Evolutionary conservation across 2,888 invertebrate species (phyloP).

Genomic region (Byasa hedistus): DNA sequence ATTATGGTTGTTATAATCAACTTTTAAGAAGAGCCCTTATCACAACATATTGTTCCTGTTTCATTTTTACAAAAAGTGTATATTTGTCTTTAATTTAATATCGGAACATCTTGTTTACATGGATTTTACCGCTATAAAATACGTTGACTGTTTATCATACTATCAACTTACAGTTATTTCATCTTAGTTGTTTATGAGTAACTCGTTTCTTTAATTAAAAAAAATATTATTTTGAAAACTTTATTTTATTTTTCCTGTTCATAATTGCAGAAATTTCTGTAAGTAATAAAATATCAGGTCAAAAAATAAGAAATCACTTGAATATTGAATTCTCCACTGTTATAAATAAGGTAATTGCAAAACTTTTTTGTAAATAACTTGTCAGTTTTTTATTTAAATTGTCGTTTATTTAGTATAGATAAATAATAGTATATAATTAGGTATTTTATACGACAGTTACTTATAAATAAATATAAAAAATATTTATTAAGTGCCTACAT

Average conservation of each 20-base stretch:
- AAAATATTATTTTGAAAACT: not conserved
- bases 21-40: not conserved
- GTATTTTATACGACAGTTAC: not conserved
- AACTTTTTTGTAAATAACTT: not conserved
- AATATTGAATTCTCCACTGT: not conserved
- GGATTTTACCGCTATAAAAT: conserved; percentile 24
- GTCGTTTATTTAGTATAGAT: too few relatives aligned
- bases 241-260: not conserved
- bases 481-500: too few relatives aligned
- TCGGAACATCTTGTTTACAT: conserved; percentile 3
- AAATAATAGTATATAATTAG: too few relatives aligned
- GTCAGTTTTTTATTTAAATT: too few relatives aligned
- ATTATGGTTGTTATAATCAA: not conserved
- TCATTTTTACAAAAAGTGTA: conserved; percentile 14
- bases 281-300: not conserved
- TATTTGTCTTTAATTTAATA: conserved; percentile 10
- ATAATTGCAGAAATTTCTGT: not conserved
- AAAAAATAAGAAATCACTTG: not conserved
- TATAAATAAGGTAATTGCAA: not conserved
- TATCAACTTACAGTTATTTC: not conserved
- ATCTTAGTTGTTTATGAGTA: not conserved
- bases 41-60: conserved; percentile 13
- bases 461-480: not conserved
- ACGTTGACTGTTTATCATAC: not conserved
- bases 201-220: not conserved